Percentiles rank a stretch among this genome's conserved stretches.
Evolutionary conservation across 1,140 invertebrate species (phyloP).

Genomic region (Apis florea): DNA sequence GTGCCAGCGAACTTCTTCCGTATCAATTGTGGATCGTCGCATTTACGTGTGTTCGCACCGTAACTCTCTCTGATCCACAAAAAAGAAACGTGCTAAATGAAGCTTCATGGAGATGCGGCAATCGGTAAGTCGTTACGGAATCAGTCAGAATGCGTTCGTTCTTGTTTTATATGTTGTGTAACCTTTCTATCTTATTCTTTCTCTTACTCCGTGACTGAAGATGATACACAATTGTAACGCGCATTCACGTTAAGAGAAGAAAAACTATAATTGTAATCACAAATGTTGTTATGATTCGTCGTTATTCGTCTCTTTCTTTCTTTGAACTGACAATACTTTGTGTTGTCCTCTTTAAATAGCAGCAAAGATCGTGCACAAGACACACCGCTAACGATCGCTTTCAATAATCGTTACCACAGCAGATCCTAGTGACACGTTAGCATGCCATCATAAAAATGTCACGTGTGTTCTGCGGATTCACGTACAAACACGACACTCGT

Average conservation of each 20-base stretch:
- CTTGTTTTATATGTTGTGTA: background rate
- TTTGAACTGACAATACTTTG: background rate
- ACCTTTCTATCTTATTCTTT: background rate
- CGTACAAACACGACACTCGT: constrained; percentile 19
- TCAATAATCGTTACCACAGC: constrained; percentile 13
- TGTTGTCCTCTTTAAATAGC: constrained; percentile 23
- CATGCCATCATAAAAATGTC: constrained; percentile 47
- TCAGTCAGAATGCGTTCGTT: background rate
- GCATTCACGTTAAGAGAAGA: background rate
- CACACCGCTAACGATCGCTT: constrained; percentile 2
- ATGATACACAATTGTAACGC: background rate
- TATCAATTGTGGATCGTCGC: background rate
- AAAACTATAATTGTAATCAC: background rate
- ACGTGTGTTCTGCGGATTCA: constrained; percentile 34
- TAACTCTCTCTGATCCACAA: background rate
- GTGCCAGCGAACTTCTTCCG: background rate
- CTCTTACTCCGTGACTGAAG: background rate
- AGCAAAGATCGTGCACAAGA: background rate
- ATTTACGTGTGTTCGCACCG: background rate
- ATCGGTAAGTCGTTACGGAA: background rate
- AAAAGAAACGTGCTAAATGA: background rate
- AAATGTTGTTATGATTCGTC: background rate
- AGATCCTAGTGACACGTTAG: constrained; percentile 3
- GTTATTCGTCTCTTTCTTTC: background rate
- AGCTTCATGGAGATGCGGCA: background rate